Conservation (phyloP, 1,140 invertebrate species). For the Rhyacophila brunnea region DNA sequence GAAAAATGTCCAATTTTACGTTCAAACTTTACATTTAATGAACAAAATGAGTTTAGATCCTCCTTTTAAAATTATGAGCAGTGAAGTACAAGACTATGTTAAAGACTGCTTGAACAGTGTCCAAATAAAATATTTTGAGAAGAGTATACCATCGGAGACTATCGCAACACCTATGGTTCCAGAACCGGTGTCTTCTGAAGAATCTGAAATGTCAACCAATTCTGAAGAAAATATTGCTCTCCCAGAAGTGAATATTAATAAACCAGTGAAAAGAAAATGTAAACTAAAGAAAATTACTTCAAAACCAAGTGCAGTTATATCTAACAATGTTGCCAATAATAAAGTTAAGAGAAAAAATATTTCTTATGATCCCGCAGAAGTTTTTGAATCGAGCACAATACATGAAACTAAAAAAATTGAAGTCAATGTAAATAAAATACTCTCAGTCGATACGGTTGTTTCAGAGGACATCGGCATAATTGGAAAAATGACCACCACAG, state of each 20-base stretch:
- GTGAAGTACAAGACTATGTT: slow-evolving; percentile 49
- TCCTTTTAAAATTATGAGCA: slow-evolving; percentile 70
- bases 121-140: slow-evolving; percentile 39
- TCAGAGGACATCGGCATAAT: slow-evolving; percentile 42
- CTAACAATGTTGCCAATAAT: not conserved
- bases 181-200: slow-evolving; percentile 46
- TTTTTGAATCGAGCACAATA: slow-evolving; percentile 63
- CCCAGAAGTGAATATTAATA: slow-evolving; percentile 42
- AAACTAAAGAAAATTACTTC: slow-evolving; percentile 60
- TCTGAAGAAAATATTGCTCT: slow-evolving; percentile 47
- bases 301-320: slow-evolving; percentile 54
- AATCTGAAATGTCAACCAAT: slow-evolving; percentile 82
- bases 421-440: slow-evolving; percentile 56
- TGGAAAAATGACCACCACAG: slow-evolving; percentile 45
- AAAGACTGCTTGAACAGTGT: slow-evolving; percentile 41
- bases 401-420: slow-evolving; percentile 63
- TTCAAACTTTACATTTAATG: slow-evolving; percentile 89
- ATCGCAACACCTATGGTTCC: slow-evolving; percentile 20
- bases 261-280: slow-evolving; percentile 58
- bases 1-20: slow-evolving; percentile 78
- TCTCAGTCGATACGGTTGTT: slow-evolving; percentile 31
- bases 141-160: slow-evolving; percentile 29
- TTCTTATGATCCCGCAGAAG: slow-evolving; percentile 56
- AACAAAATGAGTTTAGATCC: slow-evolving; percentile 90
- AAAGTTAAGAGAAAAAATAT: slow-evolving; percentile 1